A percentile compares a stretch with the other conserved stretches of the same genome.
phyloP scores from a whole-genome alignment of 2,888 invertebrate genomes.

The Drosophila buzzatii region DNA sequence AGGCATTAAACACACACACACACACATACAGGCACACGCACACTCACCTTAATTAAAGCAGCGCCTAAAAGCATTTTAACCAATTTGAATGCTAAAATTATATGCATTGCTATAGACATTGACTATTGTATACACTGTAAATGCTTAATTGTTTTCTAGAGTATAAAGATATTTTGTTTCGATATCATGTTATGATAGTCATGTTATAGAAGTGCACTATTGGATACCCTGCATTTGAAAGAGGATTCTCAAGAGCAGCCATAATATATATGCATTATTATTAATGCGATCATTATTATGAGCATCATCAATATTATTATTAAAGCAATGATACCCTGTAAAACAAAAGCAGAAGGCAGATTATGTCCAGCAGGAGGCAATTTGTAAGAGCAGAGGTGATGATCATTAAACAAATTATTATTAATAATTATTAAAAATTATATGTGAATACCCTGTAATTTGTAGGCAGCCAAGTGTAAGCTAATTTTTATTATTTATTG shows the following conservation, averaged over 20 bases:
- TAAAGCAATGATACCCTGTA: neutral
- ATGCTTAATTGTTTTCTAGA: too few relatives aligned
- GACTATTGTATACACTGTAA: neutral
- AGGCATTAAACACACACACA: neutral
- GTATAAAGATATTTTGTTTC: too few relatives aligned
- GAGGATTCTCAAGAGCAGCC: neutral
- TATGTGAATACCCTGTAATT: too few relatives aligned
- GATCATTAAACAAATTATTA: neutral
- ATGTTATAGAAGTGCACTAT: neutral
- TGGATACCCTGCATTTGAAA: neutral
- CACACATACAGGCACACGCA: neutral
- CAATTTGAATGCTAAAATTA: slow-evolving; percentile 3
- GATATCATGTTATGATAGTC: neutral
- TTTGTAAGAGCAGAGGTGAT: neutral
- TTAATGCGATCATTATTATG: neutral
- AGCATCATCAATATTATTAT: neutral
- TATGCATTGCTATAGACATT: neutral
- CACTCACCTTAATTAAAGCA: slow-evolving; percentile 18
- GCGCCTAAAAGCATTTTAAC: slow-evolving; percentile 27
- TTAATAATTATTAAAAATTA: too few relatives aligned
- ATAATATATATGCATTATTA: too few relatives aligned
- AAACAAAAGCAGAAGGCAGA: neutral
- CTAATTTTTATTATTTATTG: too few relatives aligned
- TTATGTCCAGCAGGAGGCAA: neutral
- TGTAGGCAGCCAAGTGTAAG: too few relatives aligned